Percentiles rank a stretch among this genome's conserved stretches.
Evolutionary conservation across 1,140 invertebrate genomes (phyloP).

Genomic region (Trypoxylus dichotomus): DNA sequence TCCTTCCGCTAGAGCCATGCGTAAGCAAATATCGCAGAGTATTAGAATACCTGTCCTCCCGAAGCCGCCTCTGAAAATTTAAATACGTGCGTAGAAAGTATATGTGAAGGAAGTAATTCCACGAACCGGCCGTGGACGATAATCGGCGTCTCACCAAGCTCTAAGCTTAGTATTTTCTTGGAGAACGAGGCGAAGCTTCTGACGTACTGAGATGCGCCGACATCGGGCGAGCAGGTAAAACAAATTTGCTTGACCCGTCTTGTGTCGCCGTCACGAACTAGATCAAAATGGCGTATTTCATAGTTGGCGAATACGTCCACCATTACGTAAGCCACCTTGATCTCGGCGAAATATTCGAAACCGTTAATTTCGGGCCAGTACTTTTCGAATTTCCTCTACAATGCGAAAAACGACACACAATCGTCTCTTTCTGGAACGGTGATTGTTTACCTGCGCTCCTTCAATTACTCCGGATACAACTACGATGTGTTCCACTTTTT

Average conservation of each 20-base stretch:
- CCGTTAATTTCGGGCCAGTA: slow-evolving; percentile 63
- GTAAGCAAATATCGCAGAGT: slow-evolving; percentile 77
- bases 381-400: slow-evolving; percentile 61
- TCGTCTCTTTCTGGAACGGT: too few relatives aligned
- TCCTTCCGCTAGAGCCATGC: slow-evolving; percentile 63
- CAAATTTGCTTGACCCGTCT: background rate
- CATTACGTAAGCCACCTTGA: slow-evolving; percentile 32
- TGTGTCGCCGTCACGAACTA: background rate
- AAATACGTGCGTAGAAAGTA: background rate
- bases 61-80: slow-evolving; percentile 70
- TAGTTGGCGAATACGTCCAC: background rate
- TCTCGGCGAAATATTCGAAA: slow-evolving; percentile 52
- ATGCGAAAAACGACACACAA: too few relatives aligned
- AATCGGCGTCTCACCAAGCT: background rate
- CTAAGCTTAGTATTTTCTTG: background rate
- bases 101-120: background rate
- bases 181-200: background rate
- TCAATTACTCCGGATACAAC: slow-evolving; percentile 79
- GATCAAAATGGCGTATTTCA: background rate
- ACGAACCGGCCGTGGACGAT: background rate
- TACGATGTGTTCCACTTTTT: slow-evolving; percentile 71
- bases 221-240: background rate
- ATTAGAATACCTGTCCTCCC: slow-evolving; percentile 86
- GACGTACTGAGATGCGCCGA: background rate
- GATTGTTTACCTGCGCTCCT: slow-evolving; percentile 60